Evolutionary conservation across 2,888 invertebrate species (phyloP).

Genomic region (Sminthurides aquaticus): DNA sequence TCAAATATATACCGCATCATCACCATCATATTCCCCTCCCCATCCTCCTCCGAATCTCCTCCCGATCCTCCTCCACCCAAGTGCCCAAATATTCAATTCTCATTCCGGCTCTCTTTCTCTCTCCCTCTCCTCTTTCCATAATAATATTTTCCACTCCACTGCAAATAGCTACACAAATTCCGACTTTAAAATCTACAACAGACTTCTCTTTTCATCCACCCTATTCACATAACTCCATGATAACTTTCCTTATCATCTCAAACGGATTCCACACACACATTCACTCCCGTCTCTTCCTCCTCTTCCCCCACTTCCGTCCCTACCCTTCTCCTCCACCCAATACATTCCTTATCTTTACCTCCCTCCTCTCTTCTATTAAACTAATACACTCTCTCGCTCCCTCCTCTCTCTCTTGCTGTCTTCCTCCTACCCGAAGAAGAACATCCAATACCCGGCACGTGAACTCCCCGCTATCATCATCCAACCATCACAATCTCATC

Average conservation of each 20-base stretch:
- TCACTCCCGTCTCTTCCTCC: slow-evolving; percentile 8
- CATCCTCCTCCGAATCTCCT: no score
- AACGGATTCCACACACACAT: not conserved
- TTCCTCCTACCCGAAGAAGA: no score
- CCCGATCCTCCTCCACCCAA: not conserved
- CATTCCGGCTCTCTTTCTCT: not conserved
- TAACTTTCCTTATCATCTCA: not conserved
- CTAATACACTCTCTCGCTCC: not conserved
- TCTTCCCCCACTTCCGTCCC: not conserved
- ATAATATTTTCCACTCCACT: slow-evolving; percentile 7
- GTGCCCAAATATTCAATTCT: not conserved
- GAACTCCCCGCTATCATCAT: slow-evolving; percentile 4
- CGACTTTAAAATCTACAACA: not conserved
- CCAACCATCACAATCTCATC: slow-evolving; percentile 1
- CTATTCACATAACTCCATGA: not conserved
- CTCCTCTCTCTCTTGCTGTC: no score
- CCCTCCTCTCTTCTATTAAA: not conserved
- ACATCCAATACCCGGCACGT: not conserved
- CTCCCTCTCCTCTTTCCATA: not conserved
- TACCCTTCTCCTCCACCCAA: not conserved
- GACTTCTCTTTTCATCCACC: not conserved
- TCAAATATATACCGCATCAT: no score
- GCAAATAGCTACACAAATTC: slow-evolving; percentile 6
- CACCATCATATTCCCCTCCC: no score
- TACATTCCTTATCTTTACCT: not conserved